Evolutionary conservation across 2,113 vertebrate species (phyloP).

Genomic region (Todiramphus chloris): DNA sequence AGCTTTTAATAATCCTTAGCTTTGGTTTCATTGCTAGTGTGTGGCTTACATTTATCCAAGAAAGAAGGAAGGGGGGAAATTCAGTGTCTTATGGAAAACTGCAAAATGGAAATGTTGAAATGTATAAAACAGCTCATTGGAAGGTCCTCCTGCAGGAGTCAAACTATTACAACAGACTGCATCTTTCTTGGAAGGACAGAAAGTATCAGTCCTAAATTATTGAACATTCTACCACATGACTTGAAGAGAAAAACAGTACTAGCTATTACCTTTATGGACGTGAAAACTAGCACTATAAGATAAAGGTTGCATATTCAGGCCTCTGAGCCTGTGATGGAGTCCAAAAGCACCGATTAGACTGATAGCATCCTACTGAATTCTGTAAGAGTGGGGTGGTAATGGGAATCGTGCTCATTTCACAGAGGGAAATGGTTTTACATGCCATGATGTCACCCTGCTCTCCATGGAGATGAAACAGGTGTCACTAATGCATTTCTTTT

Average conservation of each 20-base stretch:
- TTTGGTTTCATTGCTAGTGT: slow-evolving; percentile 29
- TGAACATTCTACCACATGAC: neutral
- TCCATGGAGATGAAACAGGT: neutral
- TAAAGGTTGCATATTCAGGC: neutral
- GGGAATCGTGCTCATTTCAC: neutral
- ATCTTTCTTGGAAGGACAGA: neutral
- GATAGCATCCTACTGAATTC: neutral
- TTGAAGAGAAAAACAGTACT: neutral
- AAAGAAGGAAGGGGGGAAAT: neutral
- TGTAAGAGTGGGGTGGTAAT: too few species aligned
- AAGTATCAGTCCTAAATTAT: neutral
- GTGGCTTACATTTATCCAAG: slow-evolving; percentile 10
- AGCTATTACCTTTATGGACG: neutral
- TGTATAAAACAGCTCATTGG: neutral
- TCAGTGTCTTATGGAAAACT: neutral
- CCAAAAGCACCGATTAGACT: neutral
- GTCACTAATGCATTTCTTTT: neutral
- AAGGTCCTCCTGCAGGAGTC: neutral
- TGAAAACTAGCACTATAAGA: neutral
- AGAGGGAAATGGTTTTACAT: fast-evolving
- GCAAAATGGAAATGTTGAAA: slow-evolving; percentile 21
- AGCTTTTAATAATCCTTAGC: neutral
- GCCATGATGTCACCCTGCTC: neutral
- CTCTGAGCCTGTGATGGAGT: neutral
- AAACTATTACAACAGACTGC: neutral